Conservation (phyloP, 2,113 vertebrate genomes). For the Engraulis encrasicolus region DNA sequence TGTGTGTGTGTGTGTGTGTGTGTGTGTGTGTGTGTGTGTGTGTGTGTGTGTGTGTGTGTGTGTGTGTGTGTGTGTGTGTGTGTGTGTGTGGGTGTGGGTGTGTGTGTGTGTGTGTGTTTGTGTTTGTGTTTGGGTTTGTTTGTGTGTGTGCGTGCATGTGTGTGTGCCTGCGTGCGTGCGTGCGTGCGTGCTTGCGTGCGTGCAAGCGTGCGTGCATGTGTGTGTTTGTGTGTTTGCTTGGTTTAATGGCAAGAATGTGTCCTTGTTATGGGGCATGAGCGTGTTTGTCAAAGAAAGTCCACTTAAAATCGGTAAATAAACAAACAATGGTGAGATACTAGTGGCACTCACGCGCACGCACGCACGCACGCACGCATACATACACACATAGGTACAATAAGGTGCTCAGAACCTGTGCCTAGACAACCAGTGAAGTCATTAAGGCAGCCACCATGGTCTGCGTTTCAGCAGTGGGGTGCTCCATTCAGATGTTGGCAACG, state of each 20-base stretch:
- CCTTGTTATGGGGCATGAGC: neutral
- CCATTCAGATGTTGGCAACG: constrained; percentile 40
- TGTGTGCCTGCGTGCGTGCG: too few relatives aligned
- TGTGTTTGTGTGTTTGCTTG: too few relatives aligned
- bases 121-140: too few relatives aligned
- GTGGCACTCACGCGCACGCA: constrained; percentile 11
- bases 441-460: constrained; percentile 48
- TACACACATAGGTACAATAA: neutral
- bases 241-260: constrained; percentile 35
- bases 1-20: too few relatives aligned
- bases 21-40: too few relatives aligned
- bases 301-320: constrained; percentile 18
- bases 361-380: constrained; percentile 25
- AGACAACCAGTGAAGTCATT: constrained; percentile 44
- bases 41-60: constrained; percentile 20
- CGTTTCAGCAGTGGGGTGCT: constrained; percentile 35
- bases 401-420: neutral
- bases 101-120: too few relatives aligned
- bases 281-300: neutral
- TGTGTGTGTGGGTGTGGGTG: too few relatives aligned
- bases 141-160: too few relatives aligned
- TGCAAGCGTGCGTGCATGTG: too few relatives aligned
- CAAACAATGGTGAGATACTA: neutral
- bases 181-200: too few relatives aligned
- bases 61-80: constrained; percentile 25